These are phyloP conservation scores for Drosophila aff. DNA, from an alignment of 1,140 invertebrate species.

Conservation along the genomic window DNA sequence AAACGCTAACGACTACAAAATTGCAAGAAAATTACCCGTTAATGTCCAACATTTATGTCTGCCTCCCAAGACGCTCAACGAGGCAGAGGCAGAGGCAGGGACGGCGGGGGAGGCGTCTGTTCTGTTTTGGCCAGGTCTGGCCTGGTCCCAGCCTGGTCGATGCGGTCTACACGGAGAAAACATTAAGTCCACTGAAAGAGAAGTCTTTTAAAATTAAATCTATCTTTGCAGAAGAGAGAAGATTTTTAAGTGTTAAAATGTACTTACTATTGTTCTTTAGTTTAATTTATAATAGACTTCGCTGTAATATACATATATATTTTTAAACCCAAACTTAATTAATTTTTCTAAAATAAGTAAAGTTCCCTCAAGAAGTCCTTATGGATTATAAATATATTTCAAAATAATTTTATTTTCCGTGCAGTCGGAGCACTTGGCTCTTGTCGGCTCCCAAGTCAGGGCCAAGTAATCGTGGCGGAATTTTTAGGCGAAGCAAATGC, in stretches of 20 bases:
- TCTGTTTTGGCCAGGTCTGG: conserved; percentile 37
- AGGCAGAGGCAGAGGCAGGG: conserved; percentile 3
- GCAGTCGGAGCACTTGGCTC: conserved; percentile 28
- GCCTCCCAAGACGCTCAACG: conserved; percentile 61
- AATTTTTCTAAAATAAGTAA: background rate
- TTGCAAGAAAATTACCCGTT: conserved; percentile 84
- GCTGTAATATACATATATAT: no score
- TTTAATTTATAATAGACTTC: background rate
- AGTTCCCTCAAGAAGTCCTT: background rate
- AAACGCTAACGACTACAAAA: conserved; percentile 84
- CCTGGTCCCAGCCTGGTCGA: conserved; percentile 19
- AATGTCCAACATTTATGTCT: conserved; percentile 83
- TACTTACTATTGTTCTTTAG: background rate
- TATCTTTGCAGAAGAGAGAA: no score
- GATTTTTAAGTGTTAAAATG: no score
- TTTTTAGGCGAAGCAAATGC: conserved; percentile 42
- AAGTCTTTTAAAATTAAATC: no score
- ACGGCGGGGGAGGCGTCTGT: conserved; percentile 34
- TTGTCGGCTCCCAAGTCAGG: conserved; percentile 41
- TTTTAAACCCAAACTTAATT: background rate
- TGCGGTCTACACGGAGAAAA: conserved; percentile 40
- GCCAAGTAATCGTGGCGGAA: conserved; percentile 65
- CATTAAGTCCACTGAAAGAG: background rate
- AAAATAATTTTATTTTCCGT: background rate
- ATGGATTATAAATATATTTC: background rate